Conservation (phyloP, 2,113 vertebrate species). For the Bujurquina vittata region DNA sequence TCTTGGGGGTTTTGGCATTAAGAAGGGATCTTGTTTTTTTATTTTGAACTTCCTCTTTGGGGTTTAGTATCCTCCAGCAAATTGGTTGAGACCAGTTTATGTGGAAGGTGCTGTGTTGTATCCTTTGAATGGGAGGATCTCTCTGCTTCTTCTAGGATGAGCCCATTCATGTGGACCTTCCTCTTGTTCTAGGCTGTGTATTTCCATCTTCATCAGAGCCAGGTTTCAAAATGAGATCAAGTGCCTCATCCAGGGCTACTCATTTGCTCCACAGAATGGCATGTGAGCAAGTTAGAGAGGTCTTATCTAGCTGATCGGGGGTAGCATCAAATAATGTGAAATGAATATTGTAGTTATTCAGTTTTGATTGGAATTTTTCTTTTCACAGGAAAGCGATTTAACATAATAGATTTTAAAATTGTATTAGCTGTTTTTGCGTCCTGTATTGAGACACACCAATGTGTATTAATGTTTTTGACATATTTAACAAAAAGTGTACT, state of each 20-base stretch:
- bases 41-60: constrained; percentile 19
- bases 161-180: constrained; percentile 11
- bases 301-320: constrained; percentile 47
- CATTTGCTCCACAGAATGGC: constrained; percentile 31
- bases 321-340: constrained; percentile 16
- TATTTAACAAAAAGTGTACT: neutral
- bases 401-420: neutral
- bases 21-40: constrained; percentile 4
- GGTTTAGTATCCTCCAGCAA: constrained; percentile 30
- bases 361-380: neutral
- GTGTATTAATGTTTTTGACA: neutral
- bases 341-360: constrained; percentile 9
- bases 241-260: constrained; percentile 45
- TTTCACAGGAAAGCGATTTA: neutral
- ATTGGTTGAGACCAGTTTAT: constrained; percentile 14
- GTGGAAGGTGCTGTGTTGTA: constrained; percentile 10
- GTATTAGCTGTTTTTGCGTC: neutral
- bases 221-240: constrained; percentile 54
- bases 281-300: constrained; percentile 35
- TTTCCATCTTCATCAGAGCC: constrained; percentile 47
- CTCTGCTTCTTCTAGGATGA: constrained; percentile 24
- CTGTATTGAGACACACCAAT: neutral
- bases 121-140: constrained; percentile 40
- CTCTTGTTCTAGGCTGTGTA: constrained; percentile 40
- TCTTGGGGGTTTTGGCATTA: constrained; percentile 30